Base-by-base conservation (phyloP, 2,113 vertebrate species). In the Ursus arctos region DNA sequence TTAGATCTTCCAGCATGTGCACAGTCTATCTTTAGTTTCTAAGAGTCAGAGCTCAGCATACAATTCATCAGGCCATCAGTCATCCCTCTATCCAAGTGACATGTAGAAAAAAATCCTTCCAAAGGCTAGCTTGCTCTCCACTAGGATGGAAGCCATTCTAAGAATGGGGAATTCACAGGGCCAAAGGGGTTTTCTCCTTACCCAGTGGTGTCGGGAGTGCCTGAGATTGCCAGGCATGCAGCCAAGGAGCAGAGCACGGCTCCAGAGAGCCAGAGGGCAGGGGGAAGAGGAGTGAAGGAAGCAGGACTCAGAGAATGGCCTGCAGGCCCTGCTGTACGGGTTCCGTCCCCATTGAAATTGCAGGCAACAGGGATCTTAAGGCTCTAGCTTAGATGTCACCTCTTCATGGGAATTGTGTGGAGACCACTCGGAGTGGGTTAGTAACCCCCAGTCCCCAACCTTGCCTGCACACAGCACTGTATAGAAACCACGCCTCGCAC, bases 1-100 rank as follows among this genome's bases (percentile, higher is more conserved):
- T 96, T 88, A 94, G 96, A 84, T 94, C 76, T 61, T 26, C 69
- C 47, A 55, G 93, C 16, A 1, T 57, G 93, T 79, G 88, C 88
- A 22, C 4, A 2, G 69, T 88, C 93, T 98, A 97, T 98, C 93
- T 96, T 98, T 98, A 98, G 96, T 79, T 36, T 24, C 65, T 36
- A 6, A 79, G 96, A 88, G 93, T 67, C 96, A 95, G 95, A 92
- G 96, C 80, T 79, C 72, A 82, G 93, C 1, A 0, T 81, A 8
- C 57, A 47, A 8, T 94, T 82, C 93, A 16, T 82, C 85, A 79
- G 11, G 76, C 65, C 26, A 90, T 88, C 96, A 21, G 69, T 85
- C 97, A 82, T 36, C 53, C 31, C 87, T 80, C 59, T 15, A 8
- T 59, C 53, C 57, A 31, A 67, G 86, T 0, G 14, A 61, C 43